Conservation (phyloP, 2,888 invertebrate species). For the Coecobrya sp. region DNA sequence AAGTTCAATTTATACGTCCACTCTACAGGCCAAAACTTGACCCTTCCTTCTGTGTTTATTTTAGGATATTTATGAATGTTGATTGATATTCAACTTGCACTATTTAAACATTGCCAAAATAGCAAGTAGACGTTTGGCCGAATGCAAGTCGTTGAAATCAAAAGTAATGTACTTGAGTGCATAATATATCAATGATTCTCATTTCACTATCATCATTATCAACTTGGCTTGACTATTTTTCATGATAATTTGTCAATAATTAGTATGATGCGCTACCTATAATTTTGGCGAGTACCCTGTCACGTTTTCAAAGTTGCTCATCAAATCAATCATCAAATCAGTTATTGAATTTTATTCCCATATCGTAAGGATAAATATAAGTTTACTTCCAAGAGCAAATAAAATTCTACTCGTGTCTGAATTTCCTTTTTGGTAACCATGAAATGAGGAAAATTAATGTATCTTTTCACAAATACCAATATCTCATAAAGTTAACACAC, state of each 20-base stretch:
- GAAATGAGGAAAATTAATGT: too few species aligned
- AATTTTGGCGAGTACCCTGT: background rate
- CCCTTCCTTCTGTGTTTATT: background rate
- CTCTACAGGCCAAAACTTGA: constrained; percentile 6
- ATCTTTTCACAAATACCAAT: background rate
- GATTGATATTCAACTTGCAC: background rate
- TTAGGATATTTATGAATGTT: background rate
- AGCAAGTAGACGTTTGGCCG: background rate
- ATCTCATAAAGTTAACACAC: background rate
- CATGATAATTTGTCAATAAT: background rate
- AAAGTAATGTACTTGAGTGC: background rate
- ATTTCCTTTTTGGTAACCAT: constrained; percentile 6
- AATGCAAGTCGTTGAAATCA: background rate
- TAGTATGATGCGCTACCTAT: background rate
- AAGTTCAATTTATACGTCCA: constrained; percentile 34
- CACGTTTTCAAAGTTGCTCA: background rate
- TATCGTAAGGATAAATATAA: background rate
- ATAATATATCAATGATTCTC: background rate
- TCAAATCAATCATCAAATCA: background rate
- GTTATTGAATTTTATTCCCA: background rate
- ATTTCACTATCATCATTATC: background rate
- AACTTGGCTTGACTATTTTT: background rate
- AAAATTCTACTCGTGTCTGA: background rate
- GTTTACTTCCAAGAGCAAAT: background rate
- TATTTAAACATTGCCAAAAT: background rate